Conservation (phyloP, 2,888 invertebrate species). For the Caenorhabditis auriculariae region DNA sequence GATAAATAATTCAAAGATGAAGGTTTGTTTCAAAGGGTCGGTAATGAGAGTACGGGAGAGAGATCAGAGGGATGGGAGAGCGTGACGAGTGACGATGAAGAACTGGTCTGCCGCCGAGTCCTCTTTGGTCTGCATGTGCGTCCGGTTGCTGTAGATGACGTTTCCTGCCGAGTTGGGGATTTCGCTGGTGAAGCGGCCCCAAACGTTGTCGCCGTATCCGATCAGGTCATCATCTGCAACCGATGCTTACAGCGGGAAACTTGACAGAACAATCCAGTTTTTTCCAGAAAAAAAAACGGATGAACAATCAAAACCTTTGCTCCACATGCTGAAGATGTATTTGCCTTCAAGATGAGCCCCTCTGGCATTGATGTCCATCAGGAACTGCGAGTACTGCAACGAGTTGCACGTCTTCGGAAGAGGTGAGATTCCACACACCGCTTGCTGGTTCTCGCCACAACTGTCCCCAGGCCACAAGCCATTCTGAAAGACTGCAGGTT, state of each 20-base stretch:
- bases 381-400: slow-evolving; percentile 24
- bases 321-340: slow-evolving; percentile 38
- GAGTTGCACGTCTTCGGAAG: slow-evolving; percentile 22
- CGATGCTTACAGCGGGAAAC: not conserved
- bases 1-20: too few species aligned
- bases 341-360: too few species aligned
- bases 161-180: slow-evolving; percentile 30
- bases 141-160: slow-evolving; percentile 22
- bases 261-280: too few species aligned
- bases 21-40: too few species aligned
- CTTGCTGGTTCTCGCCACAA: slow-evolving; percentile 11
- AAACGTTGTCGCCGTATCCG: slow-evolving; percentile 31
- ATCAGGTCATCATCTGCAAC: slow-evolving; percentile 39
- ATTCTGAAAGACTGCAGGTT: slow-evolving; percentile 21
- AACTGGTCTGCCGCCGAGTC: slow-evolving; percentile 29
- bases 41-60: too few species aligned
- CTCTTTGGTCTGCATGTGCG: slow-evolving; percentile 45
- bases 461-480: slow-evolving; percentile 44
- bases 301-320: slow-evolving; percentile 14
- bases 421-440: slow-evolving; percentile 20
- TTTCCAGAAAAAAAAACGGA: not conserved
- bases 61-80: too few species aligned
- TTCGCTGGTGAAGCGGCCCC: slow-evolving; percentile 38
- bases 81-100: slow-evolving; percentile 25
- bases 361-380: slow-evolving; percentile 28